Conservation (phyloP, 2,797 vertebrate species). For the Acomys russatus region DNA sequence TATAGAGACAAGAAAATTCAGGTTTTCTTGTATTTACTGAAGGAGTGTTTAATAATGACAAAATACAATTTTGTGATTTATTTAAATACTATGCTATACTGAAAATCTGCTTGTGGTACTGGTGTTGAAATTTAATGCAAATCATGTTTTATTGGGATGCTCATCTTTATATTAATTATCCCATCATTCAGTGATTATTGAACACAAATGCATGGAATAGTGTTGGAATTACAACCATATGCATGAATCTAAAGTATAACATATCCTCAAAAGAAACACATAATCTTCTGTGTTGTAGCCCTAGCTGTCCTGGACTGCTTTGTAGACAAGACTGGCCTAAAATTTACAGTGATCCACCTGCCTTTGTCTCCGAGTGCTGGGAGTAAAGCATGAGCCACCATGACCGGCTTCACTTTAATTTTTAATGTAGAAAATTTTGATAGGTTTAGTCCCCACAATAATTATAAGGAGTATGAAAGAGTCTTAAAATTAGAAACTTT, state of each 20-base stretch:
- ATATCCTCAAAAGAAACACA: neutral
- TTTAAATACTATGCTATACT: slow-evolving; percentile 2
- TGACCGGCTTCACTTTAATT: neutral
- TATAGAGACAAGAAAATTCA: neutral
- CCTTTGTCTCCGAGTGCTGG: no score
- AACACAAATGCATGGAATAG: neutral
- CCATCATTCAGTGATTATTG: neutral
- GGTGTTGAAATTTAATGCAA: slow-evolving; percentile 30
- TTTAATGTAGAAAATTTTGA: neutral
- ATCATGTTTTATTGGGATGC: neutral
- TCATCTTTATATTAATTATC: slow-evolving; percentile 27
- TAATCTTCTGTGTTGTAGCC: neutral
- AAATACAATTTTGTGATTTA: slow-evolving; percentile 19
- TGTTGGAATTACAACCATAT: neutral
- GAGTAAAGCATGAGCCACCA: no score
- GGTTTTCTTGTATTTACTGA: neutral
- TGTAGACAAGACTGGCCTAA: no score
- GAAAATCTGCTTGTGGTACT: slow-evolving; percentile 28
- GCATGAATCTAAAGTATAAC: neutral
- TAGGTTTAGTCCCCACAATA: neutral
- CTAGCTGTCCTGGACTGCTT: no score
- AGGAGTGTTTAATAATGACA: slow-evolving; percentile 8
- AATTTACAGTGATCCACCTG: no score
- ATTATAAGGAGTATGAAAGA: neutral
- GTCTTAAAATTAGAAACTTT: neutral